These are phyloP conservation scores for Datnioides undecimradiatus DNA, from an alignment of 2,113 vertebrate species.

Conservation along the genomic window DNA sequence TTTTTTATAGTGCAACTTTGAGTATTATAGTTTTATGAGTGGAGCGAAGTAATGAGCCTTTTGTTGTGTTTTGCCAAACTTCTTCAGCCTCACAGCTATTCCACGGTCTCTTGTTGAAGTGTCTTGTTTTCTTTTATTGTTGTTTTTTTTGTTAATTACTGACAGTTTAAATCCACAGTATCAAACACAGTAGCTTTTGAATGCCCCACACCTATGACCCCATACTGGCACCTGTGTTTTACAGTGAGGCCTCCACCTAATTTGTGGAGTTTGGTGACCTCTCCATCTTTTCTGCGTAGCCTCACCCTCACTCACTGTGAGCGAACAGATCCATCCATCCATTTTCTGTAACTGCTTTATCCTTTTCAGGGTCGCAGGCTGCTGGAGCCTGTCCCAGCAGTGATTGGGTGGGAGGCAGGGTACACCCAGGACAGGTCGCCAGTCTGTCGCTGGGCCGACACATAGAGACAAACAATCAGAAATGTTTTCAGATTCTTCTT, in stretches of 20 bases:
- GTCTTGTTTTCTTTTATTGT: neutral
- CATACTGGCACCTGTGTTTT: too few species aligned
- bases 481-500: too few species aligned
- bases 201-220: neutral
- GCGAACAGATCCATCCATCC: too few species aligned
- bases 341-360: too few species aligned
- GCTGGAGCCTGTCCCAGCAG: too few species aligned
- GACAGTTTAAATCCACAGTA: neutral
- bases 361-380: too few species aligned
- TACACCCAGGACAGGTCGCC: too few species aligned
- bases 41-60: conserved; percentile 57
- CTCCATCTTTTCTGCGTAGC: neutral
- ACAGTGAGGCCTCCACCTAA: neutral
- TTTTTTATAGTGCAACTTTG: conserved; percentile 64
- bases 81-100: conserved; percentile 12
- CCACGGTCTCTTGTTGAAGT: neutral
- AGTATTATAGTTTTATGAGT: conserved; percentile 63
- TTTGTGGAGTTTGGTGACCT: neutral
- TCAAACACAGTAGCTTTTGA: neutral
- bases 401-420: too few species aligned
- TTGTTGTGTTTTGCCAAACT: conserved; percentile 57
- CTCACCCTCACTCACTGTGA: neutral
- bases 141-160: neutral
- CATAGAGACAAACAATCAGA: too few species aligned
- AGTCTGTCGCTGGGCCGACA: too few species aligned